Evolutionary conservation across 2,888 invertebrate species (phyloP), one percentile per base, ranked within the genome.

Genomic region (Nephrotoma flavescens): DNA sequence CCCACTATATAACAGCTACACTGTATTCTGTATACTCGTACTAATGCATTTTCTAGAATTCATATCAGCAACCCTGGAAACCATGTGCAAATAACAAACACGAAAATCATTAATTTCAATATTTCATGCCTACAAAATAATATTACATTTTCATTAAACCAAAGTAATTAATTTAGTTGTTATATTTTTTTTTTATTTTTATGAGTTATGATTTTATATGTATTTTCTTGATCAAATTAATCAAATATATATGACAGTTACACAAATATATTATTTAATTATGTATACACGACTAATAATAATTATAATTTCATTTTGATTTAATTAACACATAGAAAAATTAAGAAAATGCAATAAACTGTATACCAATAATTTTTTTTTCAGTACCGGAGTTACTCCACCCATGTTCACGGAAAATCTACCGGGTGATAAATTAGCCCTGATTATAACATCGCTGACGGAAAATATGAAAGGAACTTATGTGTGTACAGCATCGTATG

Each of bases 401-500:
- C 19, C 71, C 6, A 94, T 95, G 92, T 95, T 95, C 91, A 95
- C 95, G 87, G 95, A 95, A 89, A 92, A 93, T 87, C 92, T 94
- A 90, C 93, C 93, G 86, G 93, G 93, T 71, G 95, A 94, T 89
- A 92, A 93, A 87, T 92, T 95, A 89, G 94, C 94, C 87, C 93
- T 97, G 87, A 95, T 96, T 91, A 96, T 97, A 90, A 93, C 94
- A 86, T 94, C 94, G 52, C 93, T 97, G 89, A 93, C 94, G 71
- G 95, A 95, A 88, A 93, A 95, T 87, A 95, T 97, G 93, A 95
- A 95, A 52, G 97, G 97, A 87, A 94, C 92, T 89, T 97, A 97
- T 92, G 96, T 94, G 88, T 97, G 97, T 90, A 93, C 94, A 42
- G 96, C 96, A n/a, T 95, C 93, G 87, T 97, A 97, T 91, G 95